phyloP scores from a whole-genome alignment of 2,888 invertebrate species.

The Pegoplata infirma region DNA sequence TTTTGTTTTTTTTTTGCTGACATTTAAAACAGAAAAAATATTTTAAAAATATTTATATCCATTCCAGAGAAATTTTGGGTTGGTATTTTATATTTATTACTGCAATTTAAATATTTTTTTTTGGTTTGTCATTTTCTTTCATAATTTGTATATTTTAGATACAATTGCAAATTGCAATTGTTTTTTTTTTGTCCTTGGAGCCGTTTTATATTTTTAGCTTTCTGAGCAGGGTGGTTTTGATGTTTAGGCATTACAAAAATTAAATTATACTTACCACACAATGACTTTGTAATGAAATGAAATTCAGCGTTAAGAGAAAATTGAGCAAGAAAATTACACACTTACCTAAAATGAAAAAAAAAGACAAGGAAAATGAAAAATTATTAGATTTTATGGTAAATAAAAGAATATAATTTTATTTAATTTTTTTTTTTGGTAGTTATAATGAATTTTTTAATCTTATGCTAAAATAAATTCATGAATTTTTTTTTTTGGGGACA shows the following conservation, averaged over 20 bases:
- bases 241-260: conserved; percentile 33
- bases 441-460: not conserved
- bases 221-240: conserved; percentile 6
- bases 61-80: too few relatives aligned
- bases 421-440: not conserved
- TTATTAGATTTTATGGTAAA: conserved; percentile 62
- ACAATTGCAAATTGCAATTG: conserved; percentile 61
- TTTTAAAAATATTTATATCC: too few relatives aligned
- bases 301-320: conserved; percentile 52
- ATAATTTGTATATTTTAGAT: conserved; percentile 47
- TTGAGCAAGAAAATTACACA: conserved; percentile 49
- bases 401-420: conserved; percentile 1
- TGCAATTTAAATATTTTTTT: conserved; percentile 50
- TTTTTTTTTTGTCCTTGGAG: conserved; percentile 11
- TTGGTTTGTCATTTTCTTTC: conserved; percentile 49
- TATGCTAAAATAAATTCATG: not conserved
- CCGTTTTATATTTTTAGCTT: conserved; percentile 18
- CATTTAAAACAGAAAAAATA: not conserved
- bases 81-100: conserved; percentile 54
- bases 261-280: conserved; percentile 58
- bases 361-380: conserved; percentile 53
- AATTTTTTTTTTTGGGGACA: too few relatives aligned
- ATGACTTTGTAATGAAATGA: conserved; percentile 59
- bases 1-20: too few relatives aligned
- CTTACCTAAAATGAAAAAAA: conserved; percentile 40